Base-by-base conservation (phyloP, 1,140 invertebrate species). In the Papilio helenus region DNA sequence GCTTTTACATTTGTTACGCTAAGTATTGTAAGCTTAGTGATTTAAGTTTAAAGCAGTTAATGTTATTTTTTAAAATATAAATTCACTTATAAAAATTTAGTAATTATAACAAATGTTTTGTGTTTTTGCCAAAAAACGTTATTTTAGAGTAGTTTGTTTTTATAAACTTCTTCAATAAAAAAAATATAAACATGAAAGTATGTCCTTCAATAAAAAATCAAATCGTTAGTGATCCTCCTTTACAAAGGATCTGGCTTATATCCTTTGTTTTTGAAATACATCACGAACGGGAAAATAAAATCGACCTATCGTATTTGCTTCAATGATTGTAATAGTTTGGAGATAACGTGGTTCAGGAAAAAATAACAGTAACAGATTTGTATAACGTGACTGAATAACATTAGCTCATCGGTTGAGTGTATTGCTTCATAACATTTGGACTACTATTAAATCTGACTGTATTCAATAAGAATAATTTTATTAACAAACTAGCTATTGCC, bases 181-280 rank as follows among this genome's bases (percentile, higher is more conserved):
- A 23, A 29, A 0, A 12, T 49, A 72, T 23, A 42, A 73, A 46
- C 10, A 73, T 73, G 29, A 29, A n/a, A 46, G 16, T 58, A 18
- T 61, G 34, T 46, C 55, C 42, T 61, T 44, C 76, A 77, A 77
- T 61, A 61, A 61, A 55, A 58, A 77, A 77, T 77, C 34, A 77
- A 44, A 77, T 61, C 3, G 55, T 20, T 16, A n/a, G n/a, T 61
- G 34, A 23, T 77, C 34, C 34, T 12, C 76, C 58, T 4, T 77
- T 42, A 42, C 51, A 73, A 61, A 76, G 74, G 80, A 79, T 81
- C 49, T 79, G 79, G 80, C 82, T 84, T 86, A 84, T 87, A 89
- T 90, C 89, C 89, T 84, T 87, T 87, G 88, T 88, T 88, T 86
- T 85, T 79, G 82, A 84, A 85, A 88, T 89, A 82, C 85, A 89